A percentile compares a stretch with the other conserved stretches of the same genome.
Evolutionary conservation across 92 coral and sea anemone species (phyloP).

Genomic region (Epizoanthus illoricatus): DNA sequence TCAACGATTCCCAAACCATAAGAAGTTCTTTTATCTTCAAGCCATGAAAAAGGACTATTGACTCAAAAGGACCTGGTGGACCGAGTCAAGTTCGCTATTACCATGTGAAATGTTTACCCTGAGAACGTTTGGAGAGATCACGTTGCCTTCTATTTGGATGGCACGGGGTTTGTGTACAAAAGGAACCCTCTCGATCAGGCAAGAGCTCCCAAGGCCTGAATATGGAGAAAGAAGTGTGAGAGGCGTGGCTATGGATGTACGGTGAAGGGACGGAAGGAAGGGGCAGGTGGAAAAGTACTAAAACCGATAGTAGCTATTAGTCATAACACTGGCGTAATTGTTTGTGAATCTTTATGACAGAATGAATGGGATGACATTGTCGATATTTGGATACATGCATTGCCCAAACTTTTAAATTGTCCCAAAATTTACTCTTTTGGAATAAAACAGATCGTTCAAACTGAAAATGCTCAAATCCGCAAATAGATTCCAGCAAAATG

Average conservation of each 20-base stretch:
- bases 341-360: slow-evolving; percentile 20
- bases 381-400: too few relatives aligned
- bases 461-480: too few relatives aligned
- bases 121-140: slow-evolving; percentile 42
- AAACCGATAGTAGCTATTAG: slow-evolving; percentile 27
- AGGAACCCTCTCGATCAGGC: slow-evolving; percentile 42
- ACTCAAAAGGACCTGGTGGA: slow-evolving; percentile 24
- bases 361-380: slow-evolving; percentile 11
- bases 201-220: slow-evolving; percentile 31
- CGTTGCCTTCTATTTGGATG: slow-evolving; percentile 43
- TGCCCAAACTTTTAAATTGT: too few relatives aligned
- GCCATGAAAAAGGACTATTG: slow-evolving; percentile 50
- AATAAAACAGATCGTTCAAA: too few relatives aligned
- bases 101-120: slow-evolving; percentile 24
- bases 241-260: slow-evolving; percentile 27
- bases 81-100: slow-evolving; percentile 36
- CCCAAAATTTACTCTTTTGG: too few relatives aligned
- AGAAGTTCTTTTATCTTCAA: slow-evolving; percentile 40
- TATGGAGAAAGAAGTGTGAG: slow-evolving; percentile 36
- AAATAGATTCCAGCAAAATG: too few relatives aligned
- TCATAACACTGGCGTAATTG: slow-evolving; percentile 22
- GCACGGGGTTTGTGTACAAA: slow-evolving; percentile 27
- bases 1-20: slow-evolving; percentile 18
- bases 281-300: slow-evolving; percentile 34
- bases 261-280: slow-evolving; percentile 36